Conservation (phyloP, 2,888 invertebrate species). For the Neoitamus cyanurus region DNA sequence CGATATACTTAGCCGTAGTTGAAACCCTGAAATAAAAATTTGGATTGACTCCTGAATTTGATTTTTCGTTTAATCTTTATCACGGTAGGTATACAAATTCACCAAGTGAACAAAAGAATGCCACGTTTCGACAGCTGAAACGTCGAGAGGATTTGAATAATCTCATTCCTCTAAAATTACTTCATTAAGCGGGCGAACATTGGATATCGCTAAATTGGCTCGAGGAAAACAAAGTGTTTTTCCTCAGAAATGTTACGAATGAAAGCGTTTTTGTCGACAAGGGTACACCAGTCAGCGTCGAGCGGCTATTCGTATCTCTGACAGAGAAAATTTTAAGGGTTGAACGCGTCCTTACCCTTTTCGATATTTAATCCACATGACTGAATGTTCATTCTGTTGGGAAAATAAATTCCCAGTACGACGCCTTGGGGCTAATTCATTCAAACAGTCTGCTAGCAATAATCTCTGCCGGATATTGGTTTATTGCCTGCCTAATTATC, state of each 20-base stretch:
- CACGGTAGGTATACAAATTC: neutral
- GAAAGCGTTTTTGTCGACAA: neutral
- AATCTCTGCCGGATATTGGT: conserved; percentile 19
- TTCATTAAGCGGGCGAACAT: neutral
- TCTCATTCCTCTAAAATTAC: neutral
- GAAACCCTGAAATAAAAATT: no score
- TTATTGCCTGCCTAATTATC: conserved; percentile 27
- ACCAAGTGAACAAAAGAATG: neutral
- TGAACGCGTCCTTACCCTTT: conserved; percentile 19
- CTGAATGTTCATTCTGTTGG: conserved; percentile 21
- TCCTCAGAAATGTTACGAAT: neutral
- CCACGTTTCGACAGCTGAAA: neutral
- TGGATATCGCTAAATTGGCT: neutral
- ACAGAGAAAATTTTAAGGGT: conserved; percentile 14
- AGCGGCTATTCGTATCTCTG: neutral
- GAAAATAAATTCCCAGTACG: neutral
- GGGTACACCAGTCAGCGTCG: neutral
- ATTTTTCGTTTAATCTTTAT: neutral
- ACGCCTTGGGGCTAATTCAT: conserved; percentile 24
- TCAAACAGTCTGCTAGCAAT: neutral
- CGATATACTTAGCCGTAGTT: no score
- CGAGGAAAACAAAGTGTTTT: neutral
- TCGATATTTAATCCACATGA: conserved; percentile 18
- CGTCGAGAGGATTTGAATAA: neutral
- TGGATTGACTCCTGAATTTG: no score